Conservation (phyloP, 1,140 invertebrate species). For the Ruditapes philippinarum region DNA sequence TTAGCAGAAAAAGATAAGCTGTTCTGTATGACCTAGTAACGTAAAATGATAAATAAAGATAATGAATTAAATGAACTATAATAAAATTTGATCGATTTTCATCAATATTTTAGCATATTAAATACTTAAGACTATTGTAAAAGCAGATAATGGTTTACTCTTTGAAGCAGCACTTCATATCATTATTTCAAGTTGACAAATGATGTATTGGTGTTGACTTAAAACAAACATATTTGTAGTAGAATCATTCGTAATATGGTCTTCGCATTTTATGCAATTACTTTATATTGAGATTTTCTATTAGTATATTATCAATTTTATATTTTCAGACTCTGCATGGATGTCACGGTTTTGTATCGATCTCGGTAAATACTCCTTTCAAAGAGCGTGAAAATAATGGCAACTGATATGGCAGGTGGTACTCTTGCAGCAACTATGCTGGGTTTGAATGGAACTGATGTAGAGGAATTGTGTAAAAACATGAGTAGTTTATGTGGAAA, state of each 20-base stretch:
- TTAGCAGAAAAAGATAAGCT: too few relatives aligned
- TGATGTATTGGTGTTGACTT: neutral
- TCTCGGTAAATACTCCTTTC: neutral
- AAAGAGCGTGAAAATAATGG: neutral
- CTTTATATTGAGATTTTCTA: too few relatives aligned
- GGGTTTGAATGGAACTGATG: constrained; percentile 4
- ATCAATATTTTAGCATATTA: constrained; percentile 18
- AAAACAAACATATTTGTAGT: neutral
- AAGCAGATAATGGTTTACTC: neutral
- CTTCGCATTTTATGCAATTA: too few relatives aligned
- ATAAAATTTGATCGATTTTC: constrained; percentile 29
- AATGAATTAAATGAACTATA: constrained; percentile 25
- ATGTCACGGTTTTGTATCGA: neutral
- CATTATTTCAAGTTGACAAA: neutral
- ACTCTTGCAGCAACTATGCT: neutral
- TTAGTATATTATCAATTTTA: too few relatives aligned
- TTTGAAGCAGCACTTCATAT: neutral
- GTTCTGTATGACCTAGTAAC: neutral
- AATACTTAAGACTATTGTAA: constrained; percentile 3
- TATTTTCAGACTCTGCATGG: neutral
- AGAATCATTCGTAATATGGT: too few relatives aligned
- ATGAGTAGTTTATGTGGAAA: neutral
- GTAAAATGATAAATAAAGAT: constrained; percentile 7
- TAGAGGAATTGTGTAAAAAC: constrained; percentile 1
- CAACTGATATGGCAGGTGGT: neutral